Conservation (phyloP, 2,113 vertebrate species). For the Cochlearius cochlearius region DNA sequence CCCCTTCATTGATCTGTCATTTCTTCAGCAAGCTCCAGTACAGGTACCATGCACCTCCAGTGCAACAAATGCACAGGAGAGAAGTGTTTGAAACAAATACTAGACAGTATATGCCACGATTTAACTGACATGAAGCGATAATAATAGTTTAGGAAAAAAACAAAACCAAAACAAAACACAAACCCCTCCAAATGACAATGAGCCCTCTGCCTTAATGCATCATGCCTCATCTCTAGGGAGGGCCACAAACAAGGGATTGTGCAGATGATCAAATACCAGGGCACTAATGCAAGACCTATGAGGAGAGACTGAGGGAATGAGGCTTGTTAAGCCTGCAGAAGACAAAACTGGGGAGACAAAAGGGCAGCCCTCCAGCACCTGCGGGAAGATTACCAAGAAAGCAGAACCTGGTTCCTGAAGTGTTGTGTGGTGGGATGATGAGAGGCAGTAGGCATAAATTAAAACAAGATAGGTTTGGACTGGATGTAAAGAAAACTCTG, state of each 20-base stretch:
- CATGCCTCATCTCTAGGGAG: neutral
- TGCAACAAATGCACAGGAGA: neutral
- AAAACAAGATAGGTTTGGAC: neutral
- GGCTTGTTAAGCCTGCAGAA: neutral
- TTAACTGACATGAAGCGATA: neutral
- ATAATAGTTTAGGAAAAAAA: neutral
- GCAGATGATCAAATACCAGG: neutral
- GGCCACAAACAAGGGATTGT: neutral
- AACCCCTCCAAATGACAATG: neutral
- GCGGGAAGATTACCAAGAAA: neutral
- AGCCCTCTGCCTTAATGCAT: neutral
- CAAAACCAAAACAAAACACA: neutral
- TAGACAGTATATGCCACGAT: rapidly evolving
- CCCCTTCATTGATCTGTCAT: neutral
- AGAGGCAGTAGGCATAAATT: neutral
- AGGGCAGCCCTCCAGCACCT: neutral
- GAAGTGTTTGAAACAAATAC: neutral
- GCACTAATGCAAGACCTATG: neutral
- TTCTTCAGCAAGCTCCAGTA: neutral
- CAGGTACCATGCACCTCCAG: neutral
- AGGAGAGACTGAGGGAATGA: neutral
- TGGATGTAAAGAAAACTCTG: neutral
- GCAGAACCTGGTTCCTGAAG: neutral
- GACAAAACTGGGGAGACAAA: neutral
- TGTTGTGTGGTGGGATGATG: rapidly evolving